phyloP scores from a whole-genome alignment of 1,140 invertebrate genomes.

The Drosophila aff. region DNA sequence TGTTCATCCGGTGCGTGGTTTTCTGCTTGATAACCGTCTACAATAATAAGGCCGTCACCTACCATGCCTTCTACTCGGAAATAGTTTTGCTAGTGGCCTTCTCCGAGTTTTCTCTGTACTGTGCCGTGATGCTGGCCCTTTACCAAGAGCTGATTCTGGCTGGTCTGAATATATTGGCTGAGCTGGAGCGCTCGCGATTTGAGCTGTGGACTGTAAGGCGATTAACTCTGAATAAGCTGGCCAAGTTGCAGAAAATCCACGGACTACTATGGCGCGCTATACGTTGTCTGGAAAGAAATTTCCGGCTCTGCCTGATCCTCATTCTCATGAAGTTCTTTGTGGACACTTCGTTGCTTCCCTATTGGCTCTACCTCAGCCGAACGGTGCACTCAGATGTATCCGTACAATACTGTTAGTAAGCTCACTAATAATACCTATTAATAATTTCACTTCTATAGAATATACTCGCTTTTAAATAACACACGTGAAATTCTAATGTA shows the following conservation, averaged over 20 bases:
- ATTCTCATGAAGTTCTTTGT: slow-evolving; percentile 50
- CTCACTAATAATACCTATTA: too few relatives aligned
- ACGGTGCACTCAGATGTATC: background rate
- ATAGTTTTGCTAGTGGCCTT: slow-evolving; percentile 37
- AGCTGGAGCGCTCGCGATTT: slow-evolving; percentile 28
- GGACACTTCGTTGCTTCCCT: slow-evolving; percentile 48
- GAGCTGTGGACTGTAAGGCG: slow-evolving; percentile 33
- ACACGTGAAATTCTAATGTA: too few relatives aligned
- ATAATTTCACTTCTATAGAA: background rate
- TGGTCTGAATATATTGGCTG: slow-evolving; percentile 2
- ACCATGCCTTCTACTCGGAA: slow-evolving; percentile 54
- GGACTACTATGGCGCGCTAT: slow-evolving; percentile 44
- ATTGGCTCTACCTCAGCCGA: slow-evolving; percentile 56
- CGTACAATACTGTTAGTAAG: slow-evolving; percentile 30
- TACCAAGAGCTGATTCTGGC: slow-evolving; percentile 43
- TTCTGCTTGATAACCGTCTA: slow-evolving; percentile 5
- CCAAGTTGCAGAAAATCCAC: slow-evolving; percentile 38
- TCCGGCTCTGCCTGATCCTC: slow-evolving; percentile 38
- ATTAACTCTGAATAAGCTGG: slow-evolving; percentile 30
- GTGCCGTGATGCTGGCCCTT: slow-evolving; percentile 32
- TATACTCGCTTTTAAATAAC: too few relatives aligned
- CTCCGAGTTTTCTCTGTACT: slow-evolving; percentile 50
- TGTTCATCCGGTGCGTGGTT: background rate
- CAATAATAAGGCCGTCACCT: slow-evolving; percentile 10
- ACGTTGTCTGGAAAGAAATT: slow-evolving; percentile 49